phyloP scores from a whole-genome alignment of 2,113 vertebrate species.

The Carollia perspicillata region DNA sequence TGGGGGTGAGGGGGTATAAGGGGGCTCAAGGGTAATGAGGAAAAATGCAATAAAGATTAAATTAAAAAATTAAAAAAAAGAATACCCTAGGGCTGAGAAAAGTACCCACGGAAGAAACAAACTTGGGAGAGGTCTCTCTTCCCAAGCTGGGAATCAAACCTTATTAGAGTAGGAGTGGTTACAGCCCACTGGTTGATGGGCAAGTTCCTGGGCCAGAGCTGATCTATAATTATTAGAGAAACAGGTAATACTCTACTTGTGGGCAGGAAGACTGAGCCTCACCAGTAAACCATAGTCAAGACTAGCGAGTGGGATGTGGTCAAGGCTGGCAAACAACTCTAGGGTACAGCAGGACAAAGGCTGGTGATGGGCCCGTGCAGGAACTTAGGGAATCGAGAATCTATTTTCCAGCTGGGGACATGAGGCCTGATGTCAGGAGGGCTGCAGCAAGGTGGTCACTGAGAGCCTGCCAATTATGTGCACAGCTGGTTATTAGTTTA shows the following conservation, averaged over 20 bases:
- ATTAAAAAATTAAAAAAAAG: no score
- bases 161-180: neutral
- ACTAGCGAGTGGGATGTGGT: neutral
- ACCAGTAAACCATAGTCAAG: neutral
- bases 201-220: neutral
- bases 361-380: neutral
- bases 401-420: neutral
- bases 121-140: neutral
- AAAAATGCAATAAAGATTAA: no score
- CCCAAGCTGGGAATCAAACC: neutral
- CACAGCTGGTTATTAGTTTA: neutral
- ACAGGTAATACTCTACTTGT: neutral
- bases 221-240: neutral
- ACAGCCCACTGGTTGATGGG: neutral
- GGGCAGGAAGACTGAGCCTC: neutral
- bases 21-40: no score
- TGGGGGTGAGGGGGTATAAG: no score
- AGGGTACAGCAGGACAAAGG: neutral
- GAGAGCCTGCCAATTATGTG: neutral
- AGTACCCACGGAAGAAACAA: neutral
- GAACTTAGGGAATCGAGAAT: neutral
- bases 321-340: neutral
- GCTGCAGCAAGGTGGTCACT: neutral
- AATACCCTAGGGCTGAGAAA: neutral
- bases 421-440: neutral